These are phyloP conservation scores for Clanis bilineata DNA, from an alignment of 2,888 invertebrate genomes.

Conservation along the genomic window DNA sequence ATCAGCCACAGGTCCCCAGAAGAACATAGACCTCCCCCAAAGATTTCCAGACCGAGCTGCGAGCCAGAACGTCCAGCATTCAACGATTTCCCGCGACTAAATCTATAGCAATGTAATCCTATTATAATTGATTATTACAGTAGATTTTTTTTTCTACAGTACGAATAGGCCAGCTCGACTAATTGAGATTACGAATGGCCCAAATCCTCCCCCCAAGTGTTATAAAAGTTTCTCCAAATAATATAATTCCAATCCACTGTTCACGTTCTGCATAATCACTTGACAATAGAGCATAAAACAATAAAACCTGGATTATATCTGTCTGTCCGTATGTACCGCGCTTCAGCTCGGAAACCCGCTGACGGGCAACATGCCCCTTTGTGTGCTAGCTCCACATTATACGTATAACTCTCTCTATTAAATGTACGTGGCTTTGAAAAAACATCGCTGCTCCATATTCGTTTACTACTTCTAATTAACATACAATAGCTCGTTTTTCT, in stretches of 20 bases:
- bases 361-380: constrained; percentile 57
- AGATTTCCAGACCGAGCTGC: too few species aligned
- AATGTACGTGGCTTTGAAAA: constrained; percentile 27
- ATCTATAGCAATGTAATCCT: too few species aligned
- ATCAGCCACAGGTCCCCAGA: too few species aligned
- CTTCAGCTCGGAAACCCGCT: constrained; percentile 16
- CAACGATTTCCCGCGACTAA: too few species aligned
- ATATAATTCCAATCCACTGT: not conserved
- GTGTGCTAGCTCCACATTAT: constrained; percentile 40
- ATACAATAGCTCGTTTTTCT: not conserved
- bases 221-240: not conserved
- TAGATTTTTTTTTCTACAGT: too few species aligned
- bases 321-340: constrained; percentile 3
- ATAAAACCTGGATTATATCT: not conserved
- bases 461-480: not conserved
- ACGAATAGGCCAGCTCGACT: too few species aligned
- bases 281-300: not conserved
- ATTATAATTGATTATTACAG: too few species aligned
- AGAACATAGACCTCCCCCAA: too few species aligned
- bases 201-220: too few species aligned
- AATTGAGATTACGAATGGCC: too few species aligned
- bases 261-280: not conserved
- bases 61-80: too few species aligned
- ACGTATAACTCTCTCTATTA: constrained; percentile 43
- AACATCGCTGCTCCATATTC: not conserved